Base-by-base conservation (phyloP, 2,888 invertebrate genomes). In the Galerucella nymphaeae region DNA sequence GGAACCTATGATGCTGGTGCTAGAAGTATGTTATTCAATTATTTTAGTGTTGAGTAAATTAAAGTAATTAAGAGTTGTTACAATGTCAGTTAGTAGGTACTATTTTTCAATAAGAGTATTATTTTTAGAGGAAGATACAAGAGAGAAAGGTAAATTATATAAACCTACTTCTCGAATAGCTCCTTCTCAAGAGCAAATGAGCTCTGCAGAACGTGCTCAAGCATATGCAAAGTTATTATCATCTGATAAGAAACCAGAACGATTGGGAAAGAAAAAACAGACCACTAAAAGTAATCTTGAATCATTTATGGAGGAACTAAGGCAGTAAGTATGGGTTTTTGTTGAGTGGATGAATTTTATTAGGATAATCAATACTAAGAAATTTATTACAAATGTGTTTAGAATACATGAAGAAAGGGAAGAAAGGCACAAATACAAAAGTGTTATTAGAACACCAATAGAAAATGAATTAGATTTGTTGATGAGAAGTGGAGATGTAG, bases 361-460 rank as follows among this genome's bases (percentile, higher is more conserved):
- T 1, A 8, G 8, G 30, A 38, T 38, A 38, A 8, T 38, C 30
- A 38, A 38, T 38, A 38, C 30, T 38, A 38, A 38, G 30, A 38
- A 38, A 38, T 38, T 38, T 9, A 38, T 38, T 9, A 45, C 45
- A 45, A 45, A 45, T 45, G 42, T 45, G 30, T 77, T 66, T 80
- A 98, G 97, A 87, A 97, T 98, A 79, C 99, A 99, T 89, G 97
- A 98, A 85, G 98, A 99, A 86, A 90, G 99, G 38, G 96, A 97
- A 83, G 98, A 99, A 84, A 91, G 99, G 9, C 97, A 98, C 87
- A 95, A 95, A 83, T 94, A 95, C 81, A 96, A 97, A 88, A 92
- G 92, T 84, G 89, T 92, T 77, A 89, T 93, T 14, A 88, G 89
- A 74, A 87, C 88, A 16, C 84, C 85, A 13, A 84, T 86, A 69